phyloP scores from a whole-genome alignment of 1,140 invertebrate genomes.

The Brachionus manjavacas region DNA sequence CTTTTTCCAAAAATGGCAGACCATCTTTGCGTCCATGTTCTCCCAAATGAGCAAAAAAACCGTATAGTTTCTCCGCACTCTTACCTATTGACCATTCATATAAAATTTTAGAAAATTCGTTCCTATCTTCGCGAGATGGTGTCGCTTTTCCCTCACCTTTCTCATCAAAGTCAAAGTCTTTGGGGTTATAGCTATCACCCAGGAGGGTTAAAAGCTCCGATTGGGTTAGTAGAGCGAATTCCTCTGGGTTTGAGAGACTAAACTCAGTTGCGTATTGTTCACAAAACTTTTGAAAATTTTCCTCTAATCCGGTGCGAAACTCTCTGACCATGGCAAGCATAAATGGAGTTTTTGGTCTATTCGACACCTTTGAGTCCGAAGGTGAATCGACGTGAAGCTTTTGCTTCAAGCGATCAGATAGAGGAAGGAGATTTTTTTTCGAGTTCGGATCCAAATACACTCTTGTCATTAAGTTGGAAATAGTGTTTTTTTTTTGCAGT shows the following conservation, averaged over 20 bases:
- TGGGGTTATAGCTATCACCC: neutral
- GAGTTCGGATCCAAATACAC: slow-evolving; percentile 30
- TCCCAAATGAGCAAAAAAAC: slow-evolving; percentile 55
- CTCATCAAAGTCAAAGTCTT: slow-evolving; percentile 39
- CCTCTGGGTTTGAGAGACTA: neutral
- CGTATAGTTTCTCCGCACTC: slow-evolving; percentile 49
- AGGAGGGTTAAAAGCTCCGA: neutral
- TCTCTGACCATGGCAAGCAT: neutral
- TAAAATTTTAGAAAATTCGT: slow-evolving; percentile 18
- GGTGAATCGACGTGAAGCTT: neutral
- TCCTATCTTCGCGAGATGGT: slow-evolving; percentile 1
- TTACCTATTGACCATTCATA: slow-evolving; percentile 46
- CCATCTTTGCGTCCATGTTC: slow-evolving; percentile 54
- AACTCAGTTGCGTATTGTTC: neutral
- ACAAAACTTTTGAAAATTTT: slow-evolving; percentile 24
- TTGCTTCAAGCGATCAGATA: slow-evolving; percentile 1
- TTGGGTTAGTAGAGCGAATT: neutral
- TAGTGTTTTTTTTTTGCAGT: slow-evolving; percentile 2
- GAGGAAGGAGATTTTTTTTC: slow-evolving; percentile 15
- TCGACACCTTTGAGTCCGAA: neutral
- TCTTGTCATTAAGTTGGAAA: neutral
- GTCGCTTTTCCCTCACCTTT: slow-evolving; percentile 8
- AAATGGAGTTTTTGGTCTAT: slow-evolving; percentile 1
- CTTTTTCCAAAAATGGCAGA: slow-evolving; percentile 53
- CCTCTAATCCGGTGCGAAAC: slow-evolving; percentile 9